phyloP scores from a whole-genome alignment of 2,888 invertebrate species.

The Hymenopus coronatus region DNA sequence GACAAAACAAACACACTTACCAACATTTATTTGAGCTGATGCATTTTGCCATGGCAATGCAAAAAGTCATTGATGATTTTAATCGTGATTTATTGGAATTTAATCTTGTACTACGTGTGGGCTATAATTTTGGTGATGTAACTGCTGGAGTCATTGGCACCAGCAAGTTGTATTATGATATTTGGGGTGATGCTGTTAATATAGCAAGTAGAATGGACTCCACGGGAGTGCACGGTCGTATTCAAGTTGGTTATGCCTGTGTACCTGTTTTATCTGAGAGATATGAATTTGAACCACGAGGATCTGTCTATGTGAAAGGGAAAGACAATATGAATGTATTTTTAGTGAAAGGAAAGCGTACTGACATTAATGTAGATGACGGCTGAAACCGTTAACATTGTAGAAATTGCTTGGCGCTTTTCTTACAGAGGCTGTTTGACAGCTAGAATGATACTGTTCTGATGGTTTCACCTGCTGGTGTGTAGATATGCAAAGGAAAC shows the following conservation, averaged over 20 bases:
- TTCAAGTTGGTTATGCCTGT: slow-evolving; percentile 79
- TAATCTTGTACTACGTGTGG: slow-evolving; percentile 80
- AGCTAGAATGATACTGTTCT: background rate
- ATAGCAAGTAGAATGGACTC: slow-evolving; percentile 97
- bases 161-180: slow-evolving; percentile 93
- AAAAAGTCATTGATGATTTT: slow-evolving; percentile 80
- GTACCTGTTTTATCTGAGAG: slow-evolving; percentile 64
- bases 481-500: background rate
- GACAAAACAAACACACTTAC: slow-evolving; percentile 64
- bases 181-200: slow-evolving; percentile 98
- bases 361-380: slow-evolving; percentile 11
- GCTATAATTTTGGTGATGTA: slow-evolving; percentile 92
- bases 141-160: slow-evolving; percentile 96
- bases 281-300: slow-evolving; percentile 89
- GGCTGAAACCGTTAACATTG: slow-evolving; percentile 6
- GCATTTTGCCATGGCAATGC: slow-evolving; percentile 92
- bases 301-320: slow-evolving; percentile 93
- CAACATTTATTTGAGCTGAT: slow-evolving; percentile 83
- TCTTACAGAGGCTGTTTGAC: background rate
- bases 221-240: slow-evolving; percentile 82
- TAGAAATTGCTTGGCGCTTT: background rate
- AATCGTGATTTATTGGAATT: slow-evolving; percentile 89
- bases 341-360: slow-evolving; percentile 47
- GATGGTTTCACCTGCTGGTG: background rate
- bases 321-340: slow-evolving; percentile 94